A percentile compares a stretch with the other conserved stretches of the same genome.
phyloP scores from a whole-genome alignment of 2,888 invertebrate genomes.

The Escarpia spicata region DNA sequence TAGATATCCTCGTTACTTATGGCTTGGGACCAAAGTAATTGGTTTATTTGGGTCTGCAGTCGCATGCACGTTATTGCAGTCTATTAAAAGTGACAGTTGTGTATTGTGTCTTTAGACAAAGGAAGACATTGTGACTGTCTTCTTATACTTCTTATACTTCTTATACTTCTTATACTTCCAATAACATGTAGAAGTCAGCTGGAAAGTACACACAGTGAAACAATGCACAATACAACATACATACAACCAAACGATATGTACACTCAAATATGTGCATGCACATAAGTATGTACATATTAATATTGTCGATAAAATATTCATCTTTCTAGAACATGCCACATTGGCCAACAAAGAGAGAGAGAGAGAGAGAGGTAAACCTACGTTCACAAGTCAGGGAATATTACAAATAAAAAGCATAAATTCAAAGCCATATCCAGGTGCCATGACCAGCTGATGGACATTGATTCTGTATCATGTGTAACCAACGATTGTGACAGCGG shows the following conservation, averaged over 20 bases:
- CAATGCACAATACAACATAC: background rate
- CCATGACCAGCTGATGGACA: background rate
- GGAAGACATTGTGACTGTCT: background rate
- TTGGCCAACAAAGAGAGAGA: background rate
- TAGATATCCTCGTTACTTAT: background rate
- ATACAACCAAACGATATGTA: background rate
- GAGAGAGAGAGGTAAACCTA: background rate
- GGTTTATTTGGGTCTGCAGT: background rate
- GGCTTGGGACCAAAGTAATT: background rate
- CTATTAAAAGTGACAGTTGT: background rate
- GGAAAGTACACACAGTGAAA: background rate
- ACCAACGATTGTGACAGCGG: background rate
- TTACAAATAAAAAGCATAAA: background rate
- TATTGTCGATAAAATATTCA: background rate
- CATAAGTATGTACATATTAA: background rate
- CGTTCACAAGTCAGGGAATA: background rate
- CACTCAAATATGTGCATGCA: background rate
- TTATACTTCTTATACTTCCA: background rate
- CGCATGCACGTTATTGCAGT: background rate
- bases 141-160: background rate
- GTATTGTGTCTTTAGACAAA: background rate
- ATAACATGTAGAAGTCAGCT: background rate
- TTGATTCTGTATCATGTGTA: background rate
- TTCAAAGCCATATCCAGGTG: background rate
- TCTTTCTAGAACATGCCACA: background rate